Conservation (phyloP, 2,888 invertebrate species). For the Carcina quercana region DNA sequence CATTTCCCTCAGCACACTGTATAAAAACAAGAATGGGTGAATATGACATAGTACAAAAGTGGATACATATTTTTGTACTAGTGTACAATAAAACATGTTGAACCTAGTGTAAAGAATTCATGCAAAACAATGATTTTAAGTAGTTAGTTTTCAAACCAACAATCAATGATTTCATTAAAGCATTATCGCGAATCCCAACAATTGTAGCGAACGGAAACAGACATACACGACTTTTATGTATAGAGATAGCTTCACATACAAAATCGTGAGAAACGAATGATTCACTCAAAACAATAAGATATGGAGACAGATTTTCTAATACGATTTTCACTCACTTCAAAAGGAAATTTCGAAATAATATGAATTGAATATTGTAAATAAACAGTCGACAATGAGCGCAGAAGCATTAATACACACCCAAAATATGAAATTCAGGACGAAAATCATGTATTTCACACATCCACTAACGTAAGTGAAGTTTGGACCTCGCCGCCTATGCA, state of each 20-base stretch:
- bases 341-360: constrained; percentile 3
- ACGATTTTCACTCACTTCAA: neutral
- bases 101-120: too few relatives aligned
- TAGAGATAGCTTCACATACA: constrained; percentile 11
- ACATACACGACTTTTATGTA: constrained; percentile 12
- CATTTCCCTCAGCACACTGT: too few relatives aligned
- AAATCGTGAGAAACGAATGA: constrained; percentile 25
- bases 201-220: constrained; percentile 21
- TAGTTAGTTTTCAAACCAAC: too few relatives aligned
- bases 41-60: too few relatives aligned
- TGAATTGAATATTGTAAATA: constrained; percentile 7
- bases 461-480: constrained; percentile 89
- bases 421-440: constrained; percentile 90
- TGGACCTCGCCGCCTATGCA: constrained; percentile 76
- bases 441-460: constrained; percentile 92
- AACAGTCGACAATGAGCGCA: neutral
- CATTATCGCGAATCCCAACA: constrained; percentile 10
- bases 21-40: too few relatives aligned
- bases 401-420: constrained; percentile 80
- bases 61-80: too few relatives aligned
- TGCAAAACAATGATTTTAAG: too few relatives aligned
- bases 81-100: too few relatives aligned
- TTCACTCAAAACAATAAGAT: constrained; percentile 6
- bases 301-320: constrained; percentile 2
- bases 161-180: neutral